These are phyloP conservation scores for Arnoldichthys spilopterus DNA, from an alignment of 2,797 vertebrate genomes.

Conservation along the genomic window DNA sequence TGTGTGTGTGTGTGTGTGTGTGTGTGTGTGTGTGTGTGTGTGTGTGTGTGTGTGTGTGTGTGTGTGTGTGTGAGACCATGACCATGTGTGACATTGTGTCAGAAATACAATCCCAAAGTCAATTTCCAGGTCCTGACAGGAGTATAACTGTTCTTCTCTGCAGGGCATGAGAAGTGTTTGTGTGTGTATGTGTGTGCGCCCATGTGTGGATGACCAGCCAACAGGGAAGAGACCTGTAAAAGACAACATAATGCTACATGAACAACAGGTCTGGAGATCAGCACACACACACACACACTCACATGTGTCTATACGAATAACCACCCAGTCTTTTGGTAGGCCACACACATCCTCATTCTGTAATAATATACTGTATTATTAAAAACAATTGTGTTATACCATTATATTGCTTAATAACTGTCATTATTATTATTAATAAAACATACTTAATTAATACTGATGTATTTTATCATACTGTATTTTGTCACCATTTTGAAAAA, in stretches of 20 bases:
- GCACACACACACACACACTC: not conserved
- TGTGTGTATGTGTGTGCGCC: conserved; percentile 40
- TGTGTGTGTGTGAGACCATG: conserved; percentile 40
- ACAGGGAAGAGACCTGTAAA: conserved; percentile 12
- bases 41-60: too few species aligned
- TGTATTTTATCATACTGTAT: too few species aligned
- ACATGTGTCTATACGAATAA: not conserved
- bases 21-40: too few species aligned
- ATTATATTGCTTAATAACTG: too few species aligned
- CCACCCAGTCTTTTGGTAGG: too few species aligned
- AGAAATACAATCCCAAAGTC: conserved; percentile 34
- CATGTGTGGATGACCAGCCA: conserved; percentile 21
- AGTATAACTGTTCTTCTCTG: conserved; percentile 37
- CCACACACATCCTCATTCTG: not conserved
- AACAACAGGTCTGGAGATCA: conserved; percentile 34
- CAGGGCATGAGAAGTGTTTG: conserved; percentile 22
- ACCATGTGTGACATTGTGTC: conserved; percentile 31
- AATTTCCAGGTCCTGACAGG: conserved; percentile 43
- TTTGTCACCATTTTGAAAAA: too few species aligned
- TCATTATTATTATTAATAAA: too few species aligned
- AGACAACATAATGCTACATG: conserved; percentile 31
- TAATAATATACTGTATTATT: not conserved
- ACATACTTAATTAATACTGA: too few species aligned
- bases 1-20: too few species aligned
- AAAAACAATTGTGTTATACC: too few species aligned